These are phyloP conservation scores for Rallus crepitans DNA, from an alignment of 2,797 vertebrate species.

Conservation along the genomic window DNA sequence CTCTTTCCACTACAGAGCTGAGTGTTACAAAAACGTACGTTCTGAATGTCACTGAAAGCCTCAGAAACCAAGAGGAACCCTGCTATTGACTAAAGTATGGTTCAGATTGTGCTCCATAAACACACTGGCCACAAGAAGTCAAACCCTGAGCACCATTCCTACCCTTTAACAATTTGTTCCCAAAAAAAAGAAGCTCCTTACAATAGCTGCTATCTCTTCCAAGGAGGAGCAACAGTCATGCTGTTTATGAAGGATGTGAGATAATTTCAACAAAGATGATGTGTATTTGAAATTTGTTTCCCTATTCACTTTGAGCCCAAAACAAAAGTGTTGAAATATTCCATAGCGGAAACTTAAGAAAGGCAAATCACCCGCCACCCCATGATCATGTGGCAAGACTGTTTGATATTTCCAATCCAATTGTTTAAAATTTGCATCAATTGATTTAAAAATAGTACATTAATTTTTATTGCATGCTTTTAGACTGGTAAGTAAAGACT, in stretches of 20 bases:
- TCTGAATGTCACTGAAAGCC: neutral
- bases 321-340: conserved; percentile 22
- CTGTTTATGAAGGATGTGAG: neutral
- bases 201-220: neutral
- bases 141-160: neutral
- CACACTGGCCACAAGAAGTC: neutral
- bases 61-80: neutral
- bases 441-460: neutral
- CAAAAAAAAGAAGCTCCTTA: neutral
- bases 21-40: neutral
- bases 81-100: neutral
- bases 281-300: neutral
- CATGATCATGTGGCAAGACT: conserved; percentile 8
- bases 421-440: conserved; percentile 10
- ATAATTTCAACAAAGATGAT: neutral
- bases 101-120: neutral
- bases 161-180: neutral
- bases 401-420: neutral
- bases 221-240: neutral
- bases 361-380: neutral
- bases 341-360: neutral
- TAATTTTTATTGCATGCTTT: conserved; percentile 16
- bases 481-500: neutral
- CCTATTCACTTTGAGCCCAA: neutral
- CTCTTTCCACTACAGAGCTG: neutral